phyloP scores from a whole-genome alignment of 2,797 vertebrate genomes.

The Sebastes taczanowskii region DNA sequence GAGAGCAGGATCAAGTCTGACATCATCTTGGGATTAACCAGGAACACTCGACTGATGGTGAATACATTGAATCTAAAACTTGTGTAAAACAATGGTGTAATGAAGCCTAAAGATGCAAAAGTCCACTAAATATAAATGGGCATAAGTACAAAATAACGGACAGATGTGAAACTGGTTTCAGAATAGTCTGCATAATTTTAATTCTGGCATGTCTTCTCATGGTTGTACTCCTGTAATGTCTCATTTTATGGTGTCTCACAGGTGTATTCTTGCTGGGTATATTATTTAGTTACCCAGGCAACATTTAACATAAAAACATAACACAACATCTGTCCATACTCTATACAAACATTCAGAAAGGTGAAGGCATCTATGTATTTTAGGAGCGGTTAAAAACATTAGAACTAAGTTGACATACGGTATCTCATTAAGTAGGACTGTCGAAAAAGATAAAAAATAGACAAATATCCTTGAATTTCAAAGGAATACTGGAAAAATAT shows the following conservation, averaged over 20 bases:
- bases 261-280: constrained; percentile 51
- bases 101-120: constrained; percentile 43
- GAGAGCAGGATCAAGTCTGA: constrained; percentile 74
- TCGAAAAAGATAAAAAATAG: constrained; percentile 67
- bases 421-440: constrained; percentile 60
- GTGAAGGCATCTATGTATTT: constrained; percentile 69
- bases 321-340: constrained; percentile 40
- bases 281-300: constrained; percentile 49
- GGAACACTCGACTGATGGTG: constrained; percentile 71
- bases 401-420: constrained; percentile 60
- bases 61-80: constrained; percentile 52
- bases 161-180: constrained; percentile 33
- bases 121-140: constrained; percentile 51
- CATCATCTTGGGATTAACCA: constrained; percentile 81
- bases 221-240: constrained; percentile 48
- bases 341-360: constrained; percentile 74
- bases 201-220: constrained; percentile 55
- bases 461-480: constrained; percentile 57
- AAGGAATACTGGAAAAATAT: constrained; percentile 74
- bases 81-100: constrained; percentile 52
- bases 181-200: constrained; percentile 44
- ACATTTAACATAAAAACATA: constrained; percentile 37
- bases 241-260: constrained; percentile 57
- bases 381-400: constrained; percentile 68
- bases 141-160: constrained; percentile 39